Evolutionary conservation across 2,113 vertebrate species (phyloP), one percentile per base, ranked within the genome.

Genomic region (Aythya baeri): DNA sequence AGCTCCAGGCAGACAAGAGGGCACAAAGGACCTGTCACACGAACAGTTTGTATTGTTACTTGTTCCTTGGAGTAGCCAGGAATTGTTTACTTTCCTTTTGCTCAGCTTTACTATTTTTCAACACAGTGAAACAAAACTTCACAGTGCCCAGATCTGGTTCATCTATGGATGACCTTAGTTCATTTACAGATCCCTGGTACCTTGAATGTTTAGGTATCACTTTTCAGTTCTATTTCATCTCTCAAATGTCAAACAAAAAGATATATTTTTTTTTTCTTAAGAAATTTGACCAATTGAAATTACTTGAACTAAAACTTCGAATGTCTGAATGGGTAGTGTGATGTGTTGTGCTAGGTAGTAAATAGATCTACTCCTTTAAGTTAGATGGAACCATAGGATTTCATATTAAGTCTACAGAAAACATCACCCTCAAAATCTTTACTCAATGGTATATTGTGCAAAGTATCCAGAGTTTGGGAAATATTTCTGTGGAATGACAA

Each of bases 1-100:
- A 79, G 50, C 5, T 67, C 74, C 43, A 74, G 17, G 62, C 1
- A 70, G 13, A 13, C 17, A 83, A 38, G 17, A 87, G 4, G 9
- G 11, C 31, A 77, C 4, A 12, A 2, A 81, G 55, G 32, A 54
- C 20, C 29, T 52, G 4, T 0, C 4, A n/a, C 17, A 73, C 6
- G 27, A 8, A 54, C 17, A 88, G 81, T 0, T 3, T 0, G 0
- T 31, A n/a, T 62, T 74, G 54, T 66, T 11, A 81, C 27, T 54
- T 17, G 7, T 36, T 78, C 74, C 59, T 73, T 38, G 38, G 32
- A 65, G n/a, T 1, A 6, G 9, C 2, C 25, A 74, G 12, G 18
- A 72, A 65, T 50, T 73, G 18, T 71, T 57, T 41, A 22, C 23
- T 29, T 22, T 79, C 17, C 36, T 91, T 20, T 43, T 41, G 26